phyloP scores from a whole-genome alignment of 2,797 vertebrate species.

The Amphiprion clarkii region DNA sequence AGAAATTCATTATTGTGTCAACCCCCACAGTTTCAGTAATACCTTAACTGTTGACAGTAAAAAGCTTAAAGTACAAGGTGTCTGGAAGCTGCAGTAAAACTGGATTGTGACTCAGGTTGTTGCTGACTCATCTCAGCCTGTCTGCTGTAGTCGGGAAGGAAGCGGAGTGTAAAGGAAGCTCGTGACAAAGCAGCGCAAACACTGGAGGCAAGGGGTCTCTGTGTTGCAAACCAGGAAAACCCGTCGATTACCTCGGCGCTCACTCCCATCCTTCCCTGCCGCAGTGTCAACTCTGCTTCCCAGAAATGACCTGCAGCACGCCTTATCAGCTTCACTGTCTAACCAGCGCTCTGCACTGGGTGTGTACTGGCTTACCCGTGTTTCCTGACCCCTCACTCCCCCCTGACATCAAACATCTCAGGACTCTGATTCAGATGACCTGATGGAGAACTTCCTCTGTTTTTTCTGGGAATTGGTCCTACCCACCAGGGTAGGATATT shows the following conservation, averaged over 20 bases:
- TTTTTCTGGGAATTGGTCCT: constrained; percentile 60
- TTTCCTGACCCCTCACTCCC: constrained; percentile 40
- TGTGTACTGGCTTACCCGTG: constrained; percentile 34
- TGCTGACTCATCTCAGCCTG: constrained; percentile 76
- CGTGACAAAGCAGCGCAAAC: constrained; percentile 63
- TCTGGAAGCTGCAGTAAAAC: constrained; percentile 64
- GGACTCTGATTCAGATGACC: constrained; percentile 66
- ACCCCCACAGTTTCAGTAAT: constrained; percentile 18
- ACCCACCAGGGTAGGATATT: constrained; percentile 37
- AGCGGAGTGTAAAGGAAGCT: constrained; percentile 69
- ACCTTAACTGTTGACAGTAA: constrained; percentile 52
- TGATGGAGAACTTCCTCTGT: constrained; percentile 69
- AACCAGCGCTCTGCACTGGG: constrained; percentile 37
- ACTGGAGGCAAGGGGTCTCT: constrained; percentile 52
- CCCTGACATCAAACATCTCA: constrained; percentile 5
- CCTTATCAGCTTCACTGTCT: constrained; percentile 51
- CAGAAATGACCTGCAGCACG: constrained; percentile 57
- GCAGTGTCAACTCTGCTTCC: constrained; percentile 53
- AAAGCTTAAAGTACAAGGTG: constrained; percentile 43
- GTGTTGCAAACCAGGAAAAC: constrained; percentile 69
- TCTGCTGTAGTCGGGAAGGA: constrained; percentile 67
- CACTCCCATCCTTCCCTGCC: constrained; percentile 75
- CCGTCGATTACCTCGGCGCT: constrained; percentile 26
- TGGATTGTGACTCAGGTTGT: constrained; percentile 56
- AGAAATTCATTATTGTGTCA: constrained; percentile 14